phyloP scores from a whole-genome alignment of 2,113 vertebrate genomes.

The Bos taurus region DNA sequence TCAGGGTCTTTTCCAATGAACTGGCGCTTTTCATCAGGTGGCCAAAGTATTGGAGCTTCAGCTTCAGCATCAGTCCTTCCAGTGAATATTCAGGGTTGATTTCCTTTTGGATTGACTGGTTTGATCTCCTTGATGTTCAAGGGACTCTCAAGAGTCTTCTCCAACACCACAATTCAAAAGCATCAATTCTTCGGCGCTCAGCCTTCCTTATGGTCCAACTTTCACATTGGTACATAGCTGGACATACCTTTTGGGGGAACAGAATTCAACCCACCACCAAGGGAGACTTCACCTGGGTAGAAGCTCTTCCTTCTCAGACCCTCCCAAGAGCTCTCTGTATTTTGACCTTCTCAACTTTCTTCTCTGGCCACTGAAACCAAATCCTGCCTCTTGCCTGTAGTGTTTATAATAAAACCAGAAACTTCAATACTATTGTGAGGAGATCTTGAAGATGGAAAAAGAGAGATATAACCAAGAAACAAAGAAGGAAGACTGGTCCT shows the following conservation, averaged over 20 bases:
- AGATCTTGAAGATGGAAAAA: background rate
- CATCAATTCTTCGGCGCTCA: background rate
- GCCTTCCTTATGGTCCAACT: background rate
- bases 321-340: background rate
- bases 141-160: background rate
- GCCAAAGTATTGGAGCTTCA: background rate
- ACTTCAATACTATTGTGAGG: background rate
- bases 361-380: background rate
- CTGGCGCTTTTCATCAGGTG: fast-evolving
- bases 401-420: background rate
- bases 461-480: background rate
- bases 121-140: background rate
- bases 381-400: background rate
- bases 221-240: background rate
- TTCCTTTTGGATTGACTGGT: background rate
- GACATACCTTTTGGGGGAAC: background rate
- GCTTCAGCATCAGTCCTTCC: background rate
- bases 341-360: background rate
- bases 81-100: background rate
- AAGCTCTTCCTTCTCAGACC: background rate
- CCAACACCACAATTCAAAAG: background rate
- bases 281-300: background rate
- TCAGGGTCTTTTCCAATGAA: background rate
- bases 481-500: background rate
- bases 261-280: background rate